A percentile compares a stretch with the other conserved stretches of the same genome.
Evolutionary conservation across 2,797 vertebrate species (phyloP).

Genomic region (Pseudomugil gertrudae): DNA sequence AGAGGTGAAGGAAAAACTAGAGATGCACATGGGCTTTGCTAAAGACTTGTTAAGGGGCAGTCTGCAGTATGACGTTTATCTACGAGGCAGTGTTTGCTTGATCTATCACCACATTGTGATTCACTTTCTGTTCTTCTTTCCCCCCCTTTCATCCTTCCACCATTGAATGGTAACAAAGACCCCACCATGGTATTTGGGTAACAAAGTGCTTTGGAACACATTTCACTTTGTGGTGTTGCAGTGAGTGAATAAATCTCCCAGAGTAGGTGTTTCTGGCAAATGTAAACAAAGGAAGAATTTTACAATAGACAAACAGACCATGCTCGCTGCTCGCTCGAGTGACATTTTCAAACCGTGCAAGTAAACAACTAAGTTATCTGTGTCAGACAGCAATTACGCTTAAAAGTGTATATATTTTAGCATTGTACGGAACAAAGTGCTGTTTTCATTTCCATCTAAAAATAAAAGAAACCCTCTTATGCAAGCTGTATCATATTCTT

Average conservation of each 20-base stretch:
- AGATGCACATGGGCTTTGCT: constrained; percentile 34
- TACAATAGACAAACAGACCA: constrained; percentile 7
- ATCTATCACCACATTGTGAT: constrained; percentile 13
- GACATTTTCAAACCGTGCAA: constrained; percentile 42
- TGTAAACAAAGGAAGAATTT: constrained; percentile 39
- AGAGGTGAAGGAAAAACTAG: constrained; percentile 26
- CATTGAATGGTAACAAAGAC: constrained; percentile 8
- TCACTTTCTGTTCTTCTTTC: constrained; percentile 3
- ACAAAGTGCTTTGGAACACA: constrained; percentile 19
- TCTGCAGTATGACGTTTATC: constrained; percentile 9
- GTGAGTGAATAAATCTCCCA: constrained; percentile 21
- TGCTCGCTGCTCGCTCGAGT: constrained; percentile 49
- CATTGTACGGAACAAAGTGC: constrained; percentile 25
- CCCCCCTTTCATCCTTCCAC: neutral
- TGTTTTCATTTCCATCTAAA: constrained; percentile 28
- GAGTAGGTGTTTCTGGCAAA: constrained; percentile 37
- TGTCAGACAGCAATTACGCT: constrained; percentile 12
- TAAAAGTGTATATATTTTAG: constrained; percentile 13
- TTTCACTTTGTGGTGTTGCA: constrained; percentile 28
- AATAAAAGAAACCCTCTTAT: constrained; percentile 16
- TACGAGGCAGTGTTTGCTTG: constrained; percentile 24
- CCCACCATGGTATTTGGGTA: constrained; percentile 21
- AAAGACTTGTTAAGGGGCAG: constrained; percentile 30
- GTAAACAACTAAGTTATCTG: constrained; percentile 31
- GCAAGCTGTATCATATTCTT: constrained; percentile 13